Evolutionary conservation across 2,888 invertebrate species (phyloP).

Genomic region (Archaeoteleia sp.): DNA sequence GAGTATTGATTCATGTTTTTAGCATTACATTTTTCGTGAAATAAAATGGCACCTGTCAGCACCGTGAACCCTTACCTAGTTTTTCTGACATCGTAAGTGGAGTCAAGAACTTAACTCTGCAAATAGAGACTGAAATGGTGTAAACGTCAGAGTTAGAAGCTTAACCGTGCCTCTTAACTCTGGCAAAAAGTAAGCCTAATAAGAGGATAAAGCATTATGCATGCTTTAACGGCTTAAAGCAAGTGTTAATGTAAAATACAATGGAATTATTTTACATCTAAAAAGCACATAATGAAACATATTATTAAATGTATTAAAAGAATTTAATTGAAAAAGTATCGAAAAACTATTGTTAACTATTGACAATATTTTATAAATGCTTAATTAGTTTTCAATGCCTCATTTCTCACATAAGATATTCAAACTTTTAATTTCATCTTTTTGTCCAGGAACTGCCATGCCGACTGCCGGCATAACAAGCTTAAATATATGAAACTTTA

Average conservation of each 20-base stretch:
- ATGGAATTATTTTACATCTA: conserved; percentile 21
- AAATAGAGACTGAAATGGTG: conserved; percentile 22
- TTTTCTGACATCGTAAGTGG: conserved; percentile 9
- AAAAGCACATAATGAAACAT: conserved; percentile 18
- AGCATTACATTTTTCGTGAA: neutral
- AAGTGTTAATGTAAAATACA: conserved; percentile 44
- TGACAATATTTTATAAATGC: no score
- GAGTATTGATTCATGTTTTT: no score
- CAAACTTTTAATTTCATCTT: no score
- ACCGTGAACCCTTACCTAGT: neutral
- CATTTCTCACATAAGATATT: no score
- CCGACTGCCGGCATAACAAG: no score
- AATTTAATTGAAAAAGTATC: no score
- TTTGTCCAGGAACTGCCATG: no score
- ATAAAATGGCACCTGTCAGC: conserved; percentile 6
- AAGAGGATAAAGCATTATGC: conserved; percentile 34
- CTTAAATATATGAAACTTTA: no score
- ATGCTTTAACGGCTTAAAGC: conserved; percentile 36
- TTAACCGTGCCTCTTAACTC: conserved; percentile 35
- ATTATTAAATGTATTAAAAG: conserved; percentile 6
- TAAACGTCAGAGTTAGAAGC: conserved; percentile 25
- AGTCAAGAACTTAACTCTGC: conserved; percentile 10
- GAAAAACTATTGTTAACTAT: no score
- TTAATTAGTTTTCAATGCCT: no score
- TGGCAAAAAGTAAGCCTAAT: conserved; percentile 30